phyloP scores from a whole-genome alignment of 2,113 vertebrate genomes.

The Meriones unguiculatus region DNA sequence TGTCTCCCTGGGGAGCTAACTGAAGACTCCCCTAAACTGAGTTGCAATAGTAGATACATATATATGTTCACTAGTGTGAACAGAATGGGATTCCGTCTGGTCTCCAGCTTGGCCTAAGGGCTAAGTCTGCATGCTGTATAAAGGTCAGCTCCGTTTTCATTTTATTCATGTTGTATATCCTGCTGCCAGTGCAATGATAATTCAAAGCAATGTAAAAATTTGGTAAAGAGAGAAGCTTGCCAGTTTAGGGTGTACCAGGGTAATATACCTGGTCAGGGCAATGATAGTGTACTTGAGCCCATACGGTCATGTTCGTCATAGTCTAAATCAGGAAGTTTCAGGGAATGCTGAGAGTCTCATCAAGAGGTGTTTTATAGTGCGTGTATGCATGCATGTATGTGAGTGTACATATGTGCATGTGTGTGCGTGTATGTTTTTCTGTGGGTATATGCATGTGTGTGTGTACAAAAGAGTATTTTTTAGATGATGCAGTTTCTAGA shows the following conservation, averaged over 20 bases:
- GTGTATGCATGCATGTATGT: not conserved
- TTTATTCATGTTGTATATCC: not conserved
- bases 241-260: not conserved
- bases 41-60: not conserved
- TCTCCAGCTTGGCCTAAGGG: not conserved
- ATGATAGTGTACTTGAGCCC: not conserved
- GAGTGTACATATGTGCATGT: not conserved
- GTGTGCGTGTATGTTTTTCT: not conserved
- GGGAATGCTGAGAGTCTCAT: not conserved
- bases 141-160: not conserved
- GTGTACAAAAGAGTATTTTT: not conserved
- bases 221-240: not conserved
- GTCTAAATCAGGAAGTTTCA: not conserved
- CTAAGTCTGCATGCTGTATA: not conserved
- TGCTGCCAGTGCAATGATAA: not conserved
- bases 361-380: not conserved
- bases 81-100: rapidly evolving
- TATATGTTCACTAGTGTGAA: not conserved
- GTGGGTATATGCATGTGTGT: not conserved
- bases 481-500: not conserved
- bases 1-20: not conserved
- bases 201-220: not conserved
- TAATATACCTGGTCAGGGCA: not conserved
- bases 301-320: not conserved
- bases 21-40: not conserved